A percentile compares a stretch with the other conserved stretches of the same genome.
These are phyloP conservation scores for Galerucella calmariensis DNA, from an alignment of 2,888 invertebrate species.

Conservation along the genomic window DNA sequence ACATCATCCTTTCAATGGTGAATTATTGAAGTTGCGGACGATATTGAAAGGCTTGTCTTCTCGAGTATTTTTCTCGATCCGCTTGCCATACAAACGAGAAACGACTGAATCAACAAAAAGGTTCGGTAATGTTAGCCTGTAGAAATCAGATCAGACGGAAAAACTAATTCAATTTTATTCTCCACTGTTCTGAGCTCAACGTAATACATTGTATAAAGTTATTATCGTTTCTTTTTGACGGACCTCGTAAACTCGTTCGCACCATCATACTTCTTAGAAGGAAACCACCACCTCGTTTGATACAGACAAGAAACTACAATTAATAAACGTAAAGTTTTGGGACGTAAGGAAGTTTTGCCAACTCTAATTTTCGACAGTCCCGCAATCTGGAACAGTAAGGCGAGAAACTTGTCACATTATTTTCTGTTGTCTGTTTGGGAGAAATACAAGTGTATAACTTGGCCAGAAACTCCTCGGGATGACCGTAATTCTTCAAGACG, in stretches of 20 bases:
- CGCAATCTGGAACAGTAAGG: conserved; percentile 59
- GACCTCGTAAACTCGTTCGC: neutral
- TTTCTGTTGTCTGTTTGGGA: conserved; percentile 46
- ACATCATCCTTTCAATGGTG: too few relatives aligned
- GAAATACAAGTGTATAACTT: conserved; percentile 39
- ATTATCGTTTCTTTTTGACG: neutral
- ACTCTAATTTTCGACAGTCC: conserved; percentile 56
- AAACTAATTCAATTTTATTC: too few relatives aligned
- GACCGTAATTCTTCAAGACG: conserved; percentile 23
- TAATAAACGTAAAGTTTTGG: conserved; percentile 60
- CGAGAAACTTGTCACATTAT: conserved; percentile 49
- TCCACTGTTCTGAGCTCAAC: too few relatives aligned
- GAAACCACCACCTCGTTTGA: conserved; percentile 52
- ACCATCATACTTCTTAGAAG: conserved; percentile 40
- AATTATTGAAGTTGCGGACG: too few relatives aligned
- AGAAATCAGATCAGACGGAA: too few relatives aligned
- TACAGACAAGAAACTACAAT: conserved; percentile 57
- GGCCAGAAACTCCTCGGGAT: conserved; percentile 19
- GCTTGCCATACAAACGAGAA: too few relatives aligned
- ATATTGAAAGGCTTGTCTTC: too few relatives aligned
- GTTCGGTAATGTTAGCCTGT: too few relatives aligned
- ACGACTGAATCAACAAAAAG: too few relatives aligned
- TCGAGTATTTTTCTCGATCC: too few relatives aligned
- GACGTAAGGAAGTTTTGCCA: conserved; percentile 53
- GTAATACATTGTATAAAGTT: neutral